Percentiles rank a stretch among this genome's conserved stretches.
These are phyloP conservation scores for Drosophila nigricruria DNA, from an alignment of 2,888 invertebrate genomes.

Conservation along the genomic window DNA sequence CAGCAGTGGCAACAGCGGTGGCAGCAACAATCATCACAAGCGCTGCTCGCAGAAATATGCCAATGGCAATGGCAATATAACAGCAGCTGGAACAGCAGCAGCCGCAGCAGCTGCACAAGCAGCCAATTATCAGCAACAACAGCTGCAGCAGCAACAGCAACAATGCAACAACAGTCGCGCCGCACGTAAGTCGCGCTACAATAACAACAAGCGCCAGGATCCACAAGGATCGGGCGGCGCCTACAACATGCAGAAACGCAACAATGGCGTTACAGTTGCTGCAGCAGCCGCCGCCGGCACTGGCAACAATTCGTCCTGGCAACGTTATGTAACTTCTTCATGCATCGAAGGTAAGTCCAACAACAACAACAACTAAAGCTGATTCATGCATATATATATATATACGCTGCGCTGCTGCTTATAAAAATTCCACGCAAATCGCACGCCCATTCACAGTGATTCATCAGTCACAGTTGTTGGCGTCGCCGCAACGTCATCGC, in stretches of 20 bases:
- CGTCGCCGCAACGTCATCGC: slow-evolving; percentile 31
- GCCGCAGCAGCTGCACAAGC: slow-evolving; percentile 24
- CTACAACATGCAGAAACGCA: slow-evolving; percentile 52
- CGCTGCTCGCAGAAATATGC: slow-evolving; percentile 51
- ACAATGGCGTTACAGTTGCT: slow-evolving; percentile 13
- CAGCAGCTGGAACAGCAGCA: slow-evolving; percentile 8
- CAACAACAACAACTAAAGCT: slow-evolving; percentile 20
- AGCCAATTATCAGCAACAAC: slow-evolving; percentile 33
- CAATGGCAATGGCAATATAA: slow-evolving; percentile 46
- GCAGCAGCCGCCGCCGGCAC: background rate
- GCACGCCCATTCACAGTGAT: slow-evolving; percentile 37
- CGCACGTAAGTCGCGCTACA: slow-evolving; percentile 31
- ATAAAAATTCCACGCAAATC: slow-evolving; percentile 64
- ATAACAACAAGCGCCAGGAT: slow-evolving; percentile 47
- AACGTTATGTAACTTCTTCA: slow-evolving; percentile 74
- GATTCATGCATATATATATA: slow-evolving; percentile 41
- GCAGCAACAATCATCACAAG: slow-evolving; percentile 18
- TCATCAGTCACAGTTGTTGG: slow-evolving; percentile 22
- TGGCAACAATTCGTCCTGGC: slow-evolving; percentile 63
- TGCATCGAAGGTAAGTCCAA: slow-evolving; percentile 78
- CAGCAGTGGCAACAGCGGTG: slow-evolving; percentile 4
- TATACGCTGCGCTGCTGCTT: slow-evolving; percentile 3
- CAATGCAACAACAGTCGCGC: slow-evolving; percentile 34
- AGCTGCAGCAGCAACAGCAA: slow-evolving; percentile 37
- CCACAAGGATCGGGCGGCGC: slow-evolving; percentile 6